Percentiles rank a stretch among this genome's conserved stretches.
phyloP scores from a whole-genome alignment of 2,888 invertebrate species.

The Xylota sylvarum region DNA sequence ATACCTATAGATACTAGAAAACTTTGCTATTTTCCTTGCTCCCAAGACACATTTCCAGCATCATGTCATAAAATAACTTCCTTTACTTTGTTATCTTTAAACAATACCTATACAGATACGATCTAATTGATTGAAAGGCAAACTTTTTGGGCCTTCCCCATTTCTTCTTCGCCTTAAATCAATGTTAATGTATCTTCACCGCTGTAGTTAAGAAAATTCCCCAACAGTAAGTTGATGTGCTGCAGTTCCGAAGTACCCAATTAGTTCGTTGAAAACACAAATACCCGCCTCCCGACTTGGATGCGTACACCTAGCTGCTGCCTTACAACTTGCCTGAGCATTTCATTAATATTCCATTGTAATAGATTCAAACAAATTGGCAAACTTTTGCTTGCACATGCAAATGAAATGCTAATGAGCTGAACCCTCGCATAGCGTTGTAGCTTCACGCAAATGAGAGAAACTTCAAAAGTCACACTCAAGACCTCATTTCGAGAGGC shows the following conservation, averaged over 20 bases:
- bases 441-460: conserved; percentile 12
- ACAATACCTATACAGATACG: not conserved
- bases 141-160: not conserved
- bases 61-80: too few relatives aligned
- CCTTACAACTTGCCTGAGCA: conserved; percentile 16
- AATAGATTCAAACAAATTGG: conserved; percentile 73
- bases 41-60: too few relatives aligned
- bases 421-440: conserved; percentile 39
- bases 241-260: conserved; percentile 28
- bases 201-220: not conserved
- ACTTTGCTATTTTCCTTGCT: too few relatives aligned
- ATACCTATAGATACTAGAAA: too few relatives aligned
- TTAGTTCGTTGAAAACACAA: conserved; percentile 39
- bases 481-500: conserved; percentile 36
- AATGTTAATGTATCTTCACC: conserved; percentile 12
- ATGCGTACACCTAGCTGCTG: not conserved
- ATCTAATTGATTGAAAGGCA: conserved; percentile 35
- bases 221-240: not conserved
- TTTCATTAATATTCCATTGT: conserved; percentile 70
- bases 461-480: conserved; percentile 63
- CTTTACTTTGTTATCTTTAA: too few relatives aligned
- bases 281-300: conserved; percentile 2
- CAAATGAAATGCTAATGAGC: conserved; percentile 73
- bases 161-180: conserved; percentile 8
- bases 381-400: conserved; percentile 70